Percentiles rank a stretch among this genome's conserved stretches.
Conservation (phyloP, 2,797 vertebrate genomes). For the Hydrophis major region DNA sequence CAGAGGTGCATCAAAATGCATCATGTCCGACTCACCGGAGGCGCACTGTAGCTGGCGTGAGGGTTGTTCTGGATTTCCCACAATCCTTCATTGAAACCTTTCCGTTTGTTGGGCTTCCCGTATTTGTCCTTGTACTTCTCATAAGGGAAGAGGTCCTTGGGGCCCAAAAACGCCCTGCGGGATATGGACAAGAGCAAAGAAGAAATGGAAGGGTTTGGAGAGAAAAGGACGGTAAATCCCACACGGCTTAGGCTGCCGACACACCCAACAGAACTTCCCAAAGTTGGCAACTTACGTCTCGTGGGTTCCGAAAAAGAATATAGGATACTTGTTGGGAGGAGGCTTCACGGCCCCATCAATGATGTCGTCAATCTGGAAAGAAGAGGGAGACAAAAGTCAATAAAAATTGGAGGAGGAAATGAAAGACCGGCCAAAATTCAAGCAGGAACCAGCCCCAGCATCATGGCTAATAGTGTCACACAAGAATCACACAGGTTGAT, state of each 20-base stretch:
- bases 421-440: background rate
- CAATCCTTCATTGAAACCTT: conserved; percentile 98
- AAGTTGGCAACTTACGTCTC: conserved; percentile 85
- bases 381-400: conserved; percentile 34
- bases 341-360: conserved; percentile 96
- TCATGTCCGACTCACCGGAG: conserved; percentile 80
- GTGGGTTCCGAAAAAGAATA: conserved; percentile 98
- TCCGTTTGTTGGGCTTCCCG: conserved; percentile 97
- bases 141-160: conserved; percentile 94
- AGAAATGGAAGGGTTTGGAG: conserved; percentile 1
- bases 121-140: conserved; percentile 95
- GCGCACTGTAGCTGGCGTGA: conserved; percentile 91
- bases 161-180: conserved; percentile 89
- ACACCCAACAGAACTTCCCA: background rate
- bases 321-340: conserved; percentile 97
- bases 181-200: conserved; percentile 53
- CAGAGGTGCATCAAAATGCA: fast-evolving
- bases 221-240: background rate
- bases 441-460: background rate
- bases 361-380: conserved; percentile 91
- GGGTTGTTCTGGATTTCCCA: conserved; percentile 99
- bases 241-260: background rate
- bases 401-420: conserved; percentile 31
- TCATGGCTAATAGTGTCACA: background rate
- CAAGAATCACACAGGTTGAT: background rate